Conservation (phyloP, 2,113 vertebrate genomes). For the Bagarius yarrelli region DNA sequence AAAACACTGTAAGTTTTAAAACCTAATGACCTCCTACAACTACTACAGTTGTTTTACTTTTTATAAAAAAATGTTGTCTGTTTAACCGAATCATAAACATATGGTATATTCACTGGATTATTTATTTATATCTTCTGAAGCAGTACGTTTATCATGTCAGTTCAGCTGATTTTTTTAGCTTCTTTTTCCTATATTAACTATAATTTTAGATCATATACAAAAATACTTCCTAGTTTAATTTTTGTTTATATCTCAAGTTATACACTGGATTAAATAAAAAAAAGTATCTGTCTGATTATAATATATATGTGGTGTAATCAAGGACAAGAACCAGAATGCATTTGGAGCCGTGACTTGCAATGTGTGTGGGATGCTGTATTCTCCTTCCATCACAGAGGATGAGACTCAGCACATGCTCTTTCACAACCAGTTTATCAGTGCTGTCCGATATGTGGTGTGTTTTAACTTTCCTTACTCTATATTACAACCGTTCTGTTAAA, state of each 20-base stretch:
- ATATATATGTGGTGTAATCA: neutral
- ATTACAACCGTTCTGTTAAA: no score
- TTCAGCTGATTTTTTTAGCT: neutral
- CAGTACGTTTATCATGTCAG: neutral
- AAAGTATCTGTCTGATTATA: neutral
- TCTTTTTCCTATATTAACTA: neutral
- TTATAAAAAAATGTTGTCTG: no score
- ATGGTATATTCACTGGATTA: no score
- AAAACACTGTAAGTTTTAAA: conserved; percentile 79
- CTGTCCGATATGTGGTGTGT: conserved; percentile 97
- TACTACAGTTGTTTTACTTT: no score
- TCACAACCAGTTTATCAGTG: conserved; percentile 98
- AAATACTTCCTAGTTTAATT: neutral
- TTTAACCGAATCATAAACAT: no score
- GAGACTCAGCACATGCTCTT: conserved; percentile 96
- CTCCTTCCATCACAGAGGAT: conserved; percentile 91
- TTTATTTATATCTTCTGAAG: neutral
- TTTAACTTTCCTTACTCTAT: neutral
- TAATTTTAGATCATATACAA: neutral
- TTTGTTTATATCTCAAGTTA: neutral
- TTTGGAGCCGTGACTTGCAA: conserved; percentile 92
- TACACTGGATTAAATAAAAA: neutral
- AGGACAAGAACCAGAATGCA: conserved; percentile 93
- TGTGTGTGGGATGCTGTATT: conserved; percentile 97
- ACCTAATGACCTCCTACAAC: neutral